Base-by-base conservation (phyloP, 2,113 vertebrate genomes). In the Pimephales promelas region DNA sequence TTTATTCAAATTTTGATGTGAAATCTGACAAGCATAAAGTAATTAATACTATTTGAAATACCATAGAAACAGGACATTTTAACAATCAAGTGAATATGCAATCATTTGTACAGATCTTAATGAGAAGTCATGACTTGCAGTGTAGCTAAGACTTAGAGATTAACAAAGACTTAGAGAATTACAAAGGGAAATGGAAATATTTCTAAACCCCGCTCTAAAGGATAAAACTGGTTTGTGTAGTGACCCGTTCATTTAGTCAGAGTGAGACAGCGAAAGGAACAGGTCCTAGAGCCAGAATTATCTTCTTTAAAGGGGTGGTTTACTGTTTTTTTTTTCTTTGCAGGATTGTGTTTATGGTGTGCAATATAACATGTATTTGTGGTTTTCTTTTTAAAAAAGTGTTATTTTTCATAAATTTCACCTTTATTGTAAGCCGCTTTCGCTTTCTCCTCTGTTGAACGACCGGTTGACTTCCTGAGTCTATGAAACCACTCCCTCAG, bases 81-180 rank as follows among this genome's bases (percentile, higher is more conserved):
- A 28, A 28, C 43, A 52, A 16, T 10, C 3, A 1, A 74, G 72
- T 47, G 71, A 45, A 28, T 49, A 49, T 49, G 72, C 24, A 52
- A 52, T 74, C 45, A 52, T 74, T 31, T 74, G 47, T 52, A 74
- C 24, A 49, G 14, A 74, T 74, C 26, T 28, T 18, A 52, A 74
- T 52, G 26, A 74, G 72, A 49, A 52, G 72, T 74, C 47, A 74
- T 31, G 45, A 74, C 24, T 52, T 74, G 45, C 47, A 47, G 16
- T 74, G 72, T 52, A 16, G 24, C 45, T 52, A 52, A 74, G 45
- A 52, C 24, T 73, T 73, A 10, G 5, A 73, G 71, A 45, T 73
- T 73, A 74, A 72, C 64, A 72, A 72, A 72, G 70, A 47, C 1
- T 49, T 73, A 72, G 36, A 72, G n/a, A 20, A 10, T 74, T 74